A percentile compares a stretch with the other conserved stretches of the same genome.
phyloP scores from a whole-genome alignment of 2,113 vertebrate genomes.

The Oreochromis niloticus region DNA sequence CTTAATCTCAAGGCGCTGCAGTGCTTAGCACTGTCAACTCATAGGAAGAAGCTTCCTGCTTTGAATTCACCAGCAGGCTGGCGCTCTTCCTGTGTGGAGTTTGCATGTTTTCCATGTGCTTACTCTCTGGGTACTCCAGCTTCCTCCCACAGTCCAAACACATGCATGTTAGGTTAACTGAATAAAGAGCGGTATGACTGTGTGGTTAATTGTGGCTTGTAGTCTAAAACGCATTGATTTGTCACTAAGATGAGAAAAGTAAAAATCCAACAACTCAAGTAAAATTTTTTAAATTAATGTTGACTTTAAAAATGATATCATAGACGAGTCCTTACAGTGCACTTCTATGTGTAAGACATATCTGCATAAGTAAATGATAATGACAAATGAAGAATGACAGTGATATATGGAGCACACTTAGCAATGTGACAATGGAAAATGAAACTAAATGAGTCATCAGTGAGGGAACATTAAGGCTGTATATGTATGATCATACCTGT shows the following conservation, averaged over 20 bases:
- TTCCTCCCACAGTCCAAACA: not conserved
- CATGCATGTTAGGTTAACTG: not conserved
- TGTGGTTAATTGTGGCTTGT: not conserved
- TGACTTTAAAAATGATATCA: not conserved
- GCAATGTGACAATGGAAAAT: not conserved
- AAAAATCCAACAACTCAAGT: not conserved
- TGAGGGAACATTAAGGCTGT: not conserved
- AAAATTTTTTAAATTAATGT: not conserved
- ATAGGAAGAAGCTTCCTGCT: not conserved
- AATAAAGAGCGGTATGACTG: not conserved
- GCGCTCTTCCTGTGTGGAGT: not conserved
- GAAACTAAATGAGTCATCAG: not conserved
- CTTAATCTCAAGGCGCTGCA: not conserved
- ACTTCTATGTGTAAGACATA: not conserved
- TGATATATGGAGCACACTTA: not conserved
- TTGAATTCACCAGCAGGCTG: not conserved
- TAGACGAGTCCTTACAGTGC: not conserved
- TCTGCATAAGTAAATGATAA: not conserved
- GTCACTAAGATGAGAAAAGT: not conserved
- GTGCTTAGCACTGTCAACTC: not conserved
- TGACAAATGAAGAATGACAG: not conserved
- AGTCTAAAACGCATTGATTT: not conserved
- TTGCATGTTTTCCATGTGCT: not conserved
- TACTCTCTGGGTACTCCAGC: rapidly evolving
- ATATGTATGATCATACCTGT: not conserved